Evolutionary conservation across 2,888 invertebrate genomes (phyloP), one percentile per base, ranked within the genome.

Genomic region (Drosophila tanythrix): DNA sequence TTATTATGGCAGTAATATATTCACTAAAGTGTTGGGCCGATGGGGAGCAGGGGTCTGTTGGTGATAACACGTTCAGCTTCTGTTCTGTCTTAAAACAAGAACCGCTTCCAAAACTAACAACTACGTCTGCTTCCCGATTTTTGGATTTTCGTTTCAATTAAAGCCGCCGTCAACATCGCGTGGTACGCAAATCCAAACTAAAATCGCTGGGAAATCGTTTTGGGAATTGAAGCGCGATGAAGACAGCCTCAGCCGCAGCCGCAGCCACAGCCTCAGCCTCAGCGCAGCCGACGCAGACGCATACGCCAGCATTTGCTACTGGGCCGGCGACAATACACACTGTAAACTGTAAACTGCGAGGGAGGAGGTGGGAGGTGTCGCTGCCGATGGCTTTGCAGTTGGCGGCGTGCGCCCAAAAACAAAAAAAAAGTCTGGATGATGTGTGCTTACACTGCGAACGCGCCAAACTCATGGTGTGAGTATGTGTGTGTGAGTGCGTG

Each of bases 121-220:
- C 48, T 50, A 48, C 67, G 64, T 55, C 55, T 55, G 40, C 36
- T 61, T 65, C 46, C 81, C 81, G 79, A 58, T 81, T 70, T 48
- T 27, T 29, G 6, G 58, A 38, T 70, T 80, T 83, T 72, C 64
- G 68, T 27, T 82, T 83, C 81, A 75, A 81, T 83, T 90, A 83
- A 91, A 92, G 90, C 91, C 91, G 90, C 90, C 93, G 91, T 92
- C 90, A 88, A 91, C 88, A 89, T 91, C 89, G 91, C 90, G 90
- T 89, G 89, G 91, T 92, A 91, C 91, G 91, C 91, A 92, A 92
- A 92, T 92, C 91, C 90, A 89, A 92, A 93, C 93, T 92, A 82
- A 92, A 90, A 91, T 91, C 88, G 92, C 89, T 88, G 88, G 90
- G 82, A 92, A 92, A 90, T 86, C 90, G 87, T 90, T 88, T 89